Conservation (phyloP, 2,797 vertebrate genomes). For the Arvicola amphibius region DNA sequence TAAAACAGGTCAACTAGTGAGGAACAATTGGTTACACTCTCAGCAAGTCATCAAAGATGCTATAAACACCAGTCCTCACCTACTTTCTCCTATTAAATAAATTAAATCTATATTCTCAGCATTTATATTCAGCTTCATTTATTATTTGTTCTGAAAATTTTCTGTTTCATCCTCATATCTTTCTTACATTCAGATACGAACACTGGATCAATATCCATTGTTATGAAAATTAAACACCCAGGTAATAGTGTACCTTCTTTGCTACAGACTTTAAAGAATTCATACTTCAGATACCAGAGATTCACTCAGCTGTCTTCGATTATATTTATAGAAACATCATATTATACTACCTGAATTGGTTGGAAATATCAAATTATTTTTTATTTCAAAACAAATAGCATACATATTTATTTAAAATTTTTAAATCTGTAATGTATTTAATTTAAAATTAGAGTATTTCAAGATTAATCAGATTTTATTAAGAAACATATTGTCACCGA, state of each 20-base stretch:
- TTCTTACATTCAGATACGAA: not conserved
- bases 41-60: not conserved
- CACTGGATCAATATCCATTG: not conserved
- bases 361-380: not conserved
- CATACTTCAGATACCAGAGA: not conserved
- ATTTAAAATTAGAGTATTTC: not conserved
- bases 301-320: not conserved
- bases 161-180: not conserved
- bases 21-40: not conserved
- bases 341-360: not conserved
- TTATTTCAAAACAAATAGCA: not conserved
- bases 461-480: not conserved
- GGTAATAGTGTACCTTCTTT: not conserved
- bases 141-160: not conserved
- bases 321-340: not conserved
- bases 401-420: not conserved
- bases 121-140: not conserved
- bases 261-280: not conserved
- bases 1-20: not conserved
- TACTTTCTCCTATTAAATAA: not conserved
- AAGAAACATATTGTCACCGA: not conserved
- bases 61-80: not conserved
- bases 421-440: conserved; percentile 19
- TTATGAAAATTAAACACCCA: not conserved
- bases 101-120: not conserved